Conservation (phyloP, 1,140 invertebrate species). For the Patella vulgata region DNA sequence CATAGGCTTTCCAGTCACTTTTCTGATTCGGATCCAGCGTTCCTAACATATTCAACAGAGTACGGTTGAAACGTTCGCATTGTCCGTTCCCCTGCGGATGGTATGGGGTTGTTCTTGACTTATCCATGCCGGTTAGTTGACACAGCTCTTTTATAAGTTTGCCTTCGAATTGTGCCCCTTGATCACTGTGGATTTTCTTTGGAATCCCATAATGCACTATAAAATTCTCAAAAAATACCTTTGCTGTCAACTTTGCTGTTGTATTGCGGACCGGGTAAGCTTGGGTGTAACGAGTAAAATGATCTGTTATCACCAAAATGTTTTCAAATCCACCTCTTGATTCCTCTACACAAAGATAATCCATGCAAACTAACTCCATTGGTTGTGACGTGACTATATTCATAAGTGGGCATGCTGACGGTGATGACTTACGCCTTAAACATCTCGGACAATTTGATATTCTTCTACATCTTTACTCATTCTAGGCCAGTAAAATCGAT, state of each 20-base stretch:
- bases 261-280: slow-evolving; percentile 19
- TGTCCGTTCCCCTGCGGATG: no score
- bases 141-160: no score
- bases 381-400: slow-evolving; percentile 13
- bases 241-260: slow-evolving; percentile 20
- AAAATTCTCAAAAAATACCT: no score
- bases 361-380: slow-evolving; percentile 25
- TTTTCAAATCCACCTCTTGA: no score
- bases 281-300: slow-evolving; percentile 22
- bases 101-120: no score
- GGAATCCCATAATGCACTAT: no score
- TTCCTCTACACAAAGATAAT: slow-evolving; percentile 24
- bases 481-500: slow-evolving; percentile 16
- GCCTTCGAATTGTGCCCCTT: no score
- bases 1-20: slow-evolving; percentile 12
- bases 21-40: slow-evolving; percentile 19
- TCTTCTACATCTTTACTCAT: slow-evolving; percentile 7
- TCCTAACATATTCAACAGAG: slow-evolving; percentile 25
- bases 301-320: slow-evolving; percentile 31
- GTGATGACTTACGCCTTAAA: slow-evolving; percentile 19
- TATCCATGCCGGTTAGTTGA: no score
- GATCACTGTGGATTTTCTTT: no score
- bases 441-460: slow-evolving; percentile 9
- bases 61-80: no score
- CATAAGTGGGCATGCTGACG: slow-evolving; percentile 3